Evolutionary conservation across 92 coral and sea anemone genomes (phyloP), one percentile per base, ranked within the genome.

Genomic region (Paramuricea clavata): DNA sequence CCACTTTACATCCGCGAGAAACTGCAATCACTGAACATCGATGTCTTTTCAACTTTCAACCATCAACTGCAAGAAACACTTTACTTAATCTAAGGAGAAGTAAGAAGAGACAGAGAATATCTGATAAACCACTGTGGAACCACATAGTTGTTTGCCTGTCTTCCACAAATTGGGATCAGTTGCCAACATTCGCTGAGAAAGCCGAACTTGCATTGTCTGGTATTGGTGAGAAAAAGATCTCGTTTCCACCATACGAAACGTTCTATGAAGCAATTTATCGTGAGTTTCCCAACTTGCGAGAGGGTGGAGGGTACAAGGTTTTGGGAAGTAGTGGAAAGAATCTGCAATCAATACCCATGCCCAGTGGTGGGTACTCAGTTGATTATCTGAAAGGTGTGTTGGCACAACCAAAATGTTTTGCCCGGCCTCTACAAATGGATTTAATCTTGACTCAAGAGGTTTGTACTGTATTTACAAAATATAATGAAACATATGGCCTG

Each of bases 311-410:
- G 21, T 52, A 2, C 23, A 13, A 52, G 61, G 61, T 52, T 52
- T 17, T 52, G 61, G 4, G 23, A 52, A 17, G 61, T 52, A 6
- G 9, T 6, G 61, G 61, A 21, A 52, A 52, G 44, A 6, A 3
- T 6, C 61, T 52, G 4, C 61, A 52, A 17, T 13, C 23, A 2
- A 56, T 56, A 56, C 64, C 4, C 21, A 56, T 56, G 21, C 64
- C 64, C 64, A 56, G 15, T 23, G 26, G 26, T 15, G 64, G 64
- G 64, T 56, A 56, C 26, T 17, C 64, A 2, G 64, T 56, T 56
- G 64, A 74, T 49, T 74, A 74, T 41, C 33, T 74, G 35, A 74
- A 74, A 49, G 61, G 81, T 57, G 81, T 74, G 60, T 57, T 74
- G 30, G 52, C 33, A 16, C 81, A 74, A 74, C 21, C 81, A 43